Evolutionary conservation across 2,113 vertebrate genomes (phyloP).

Genomic region (Menura novaehollandiae): DNA sequence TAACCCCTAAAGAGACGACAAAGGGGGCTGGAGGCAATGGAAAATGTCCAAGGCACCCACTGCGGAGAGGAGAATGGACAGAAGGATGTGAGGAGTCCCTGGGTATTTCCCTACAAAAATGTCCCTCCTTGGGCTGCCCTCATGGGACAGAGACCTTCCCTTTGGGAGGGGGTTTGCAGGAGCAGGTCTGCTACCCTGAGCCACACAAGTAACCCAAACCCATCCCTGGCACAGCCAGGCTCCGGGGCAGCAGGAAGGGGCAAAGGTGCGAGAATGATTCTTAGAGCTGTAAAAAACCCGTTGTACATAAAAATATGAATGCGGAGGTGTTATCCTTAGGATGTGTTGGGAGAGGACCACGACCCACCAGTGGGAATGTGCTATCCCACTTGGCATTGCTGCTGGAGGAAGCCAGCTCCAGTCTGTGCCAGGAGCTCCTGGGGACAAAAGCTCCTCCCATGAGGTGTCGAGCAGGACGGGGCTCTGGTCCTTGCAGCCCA

Average conservation of each 20-base stretch:
- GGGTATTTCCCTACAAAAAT: not conserved
- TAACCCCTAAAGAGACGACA: not conserved
- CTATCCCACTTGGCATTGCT: accelerated
- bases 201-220: not conserved
- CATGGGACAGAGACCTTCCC: not conserved
- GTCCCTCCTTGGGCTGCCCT: not conserved
- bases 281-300: not conserved
- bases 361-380: not conserved
- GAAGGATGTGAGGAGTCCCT: not conserved
- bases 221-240: not conserved
- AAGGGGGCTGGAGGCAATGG: not conserved
- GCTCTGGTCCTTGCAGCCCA: not conserved
- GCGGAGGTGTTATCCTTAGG: not conserved
- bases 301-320: not conserved
- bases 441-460: not conserved
- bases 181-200: not conserved
- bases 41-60: not conserved
- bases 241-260: not conserved
- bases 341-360: accelerated
- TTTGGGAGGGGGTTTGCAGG: not conserved
- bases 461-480: accelerated
- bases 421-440: not conserved
- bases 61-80: not conserved
- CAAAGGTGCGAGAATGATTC: not conserved
- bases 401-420: not conserved